Evolutionary conservation across 2,797 vertebrate species (phyloP), one percentile per base, ranked within the genome.

Genomic region (Hozukius guyotensis): DNA sequence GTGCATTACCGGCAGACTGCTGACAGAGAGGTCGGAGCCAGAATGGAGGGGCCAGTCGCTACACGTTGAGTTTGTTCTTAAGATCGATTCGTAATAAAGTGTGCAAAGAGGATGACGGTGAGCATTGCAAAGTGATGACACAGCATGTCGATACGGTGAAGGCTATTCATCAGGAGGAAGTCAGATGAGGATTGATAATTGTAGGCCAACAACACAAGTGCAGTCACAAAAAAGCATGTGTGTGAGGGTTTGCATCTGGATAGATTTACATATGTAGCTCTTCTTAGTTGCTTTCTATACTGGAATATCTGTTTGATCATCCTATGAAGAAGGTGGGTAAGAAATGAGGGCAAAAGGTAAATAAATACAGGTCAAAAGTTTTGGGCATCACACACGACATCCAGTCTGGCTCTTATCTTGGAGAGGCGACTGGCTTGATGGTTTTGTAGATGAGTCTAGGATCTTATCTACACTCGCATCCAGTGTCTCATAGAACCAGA

Each of bases 331-430:
- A 73, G 25, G 11, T 10, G 7, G 56, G 56, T 27, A 25, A 53
- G 31, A 74, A n/a, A 62, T 60, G 20, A 66, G 67, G 65, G 59
- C 5, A 60, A 80, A 74, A 71, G 77, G 56, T 75, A 75, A 78
- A 79, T 42, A 79, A 71, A 63, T 24, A 46, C 3, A 6, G 12
- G 71, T 74, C 72, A 87, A 75, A 81, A 25, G 66, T 79, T 87
- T 72, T 42, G 46, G 75, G 69, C 61, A 81, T 75, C 57, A 73
- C 72, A 76, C 77, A 70, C 36, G 77, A 89, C 90, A 86, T 77
- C 53, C 72, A 89, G 92, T 91, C 93, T 92, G 80, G 83, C 29
- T 90, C 77, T 92, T 93, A 94, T 94, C 91, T 90, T 14, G 1
- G 29, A 71, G 71, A 89, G 83, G 79, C 85, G 85, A 69, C 89